Percentiles rank a stretch among this genome's conserved stretches.
phyloP scores from a whole-genome alignment of 1,140 invertebrate species.

The Brachionus angularis region DNA sequence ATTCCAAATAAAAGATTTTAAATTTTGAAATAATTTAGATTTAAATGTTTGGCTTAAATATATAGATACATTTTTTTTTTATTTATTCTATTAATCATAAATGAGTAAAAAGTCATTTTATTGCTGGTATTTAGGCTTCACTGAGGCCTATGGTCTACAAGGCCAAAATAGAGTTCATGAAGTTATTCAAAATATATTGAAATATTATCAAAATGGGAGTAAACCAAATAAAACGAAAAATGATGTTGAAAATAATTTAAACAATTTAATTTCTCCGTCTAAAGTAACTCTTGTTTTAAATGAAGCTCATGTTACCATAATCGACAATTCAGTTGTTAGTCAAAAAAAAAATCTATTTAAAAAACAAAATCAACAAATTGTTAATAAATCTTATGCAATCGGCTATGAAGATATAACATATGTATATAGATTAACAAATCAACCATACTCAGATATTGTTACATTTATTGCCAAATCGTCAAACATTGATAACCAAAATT shows the following conservation, averaged over 20 bases:
- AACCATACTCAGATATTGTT: constrained; percentile 13
- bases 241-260: background rate
- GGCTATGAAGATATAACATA: constrained; percentile 21
- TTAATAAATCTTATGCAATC: background rate
- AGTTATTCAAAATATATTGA: constrained; percentile 25
- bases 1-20: too few species aligned
- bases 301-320: background rate
- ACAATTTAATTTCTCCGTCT: background rate
- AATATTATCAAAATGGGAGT: constrained; percentile 24
- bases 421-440: constrained; percentile 7
- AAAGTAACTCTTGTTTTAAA: constrained; percentile 5
- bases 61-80: too few species aligned
- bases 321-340: background rate
- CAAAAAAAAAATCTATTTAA: constrained; percentile 9
- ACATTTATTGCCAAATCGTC: constrained; percentile 24
- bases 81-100: too few species aligned
- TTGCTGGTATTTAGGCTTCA: constrained; percentile 37
- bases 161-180: constrained; percentile 18
- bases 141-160: constrained; percentile 17
- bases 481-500: background rate
- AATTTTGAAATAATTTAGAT: too few species aligned
- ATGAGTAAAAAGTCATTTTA: constrained; percentile 37
- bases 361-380: background rate
- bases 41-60: too few species aligned
- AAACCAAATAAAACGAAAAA: too few species aligned